Conservation (phyloP, 2,797 vertebrate genomes). For the Pterois miles region DNA sequence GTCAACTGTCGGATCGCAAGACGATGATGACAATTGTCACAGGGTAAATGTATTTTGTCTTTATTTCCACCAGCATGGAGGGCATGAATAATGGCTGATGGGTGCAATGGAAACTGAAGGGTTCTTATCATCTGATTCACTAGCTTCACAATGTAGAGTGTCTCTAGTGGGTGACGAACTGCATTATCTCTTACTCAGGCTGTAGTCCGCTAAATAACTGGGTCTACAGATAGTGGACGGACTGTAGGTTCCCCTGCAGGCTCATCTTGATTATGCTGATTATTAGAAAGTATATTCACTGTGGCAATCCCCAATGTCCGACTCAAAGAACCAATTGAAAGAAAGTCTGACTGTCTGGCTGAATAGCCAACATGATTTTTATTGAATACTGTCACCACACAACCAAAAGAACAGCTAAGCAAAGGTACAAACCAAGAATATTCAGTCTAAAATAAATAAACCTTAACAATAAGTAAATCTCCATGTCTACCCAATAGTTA, state of each 20-base stretch:
- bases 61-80: not conserved
- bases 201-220: not conserved
- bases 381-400: not conserved
- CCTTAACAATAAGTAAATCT: not conserved
- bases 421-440: not conserved
- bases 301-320: not conserved
- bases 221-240: not conserved
- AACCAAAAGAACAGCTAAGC: not conserved
- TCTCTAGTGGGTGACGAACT: not conserved
- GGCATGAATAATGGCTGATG: not conserved
- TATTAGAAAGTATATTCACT: not conserved
- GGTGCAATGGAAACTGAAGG: not conserved
- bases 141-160: not conserved
- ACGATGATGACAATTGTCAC: not conserved
- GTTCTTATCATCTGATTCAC: not conserved
- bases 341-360: not conserved
- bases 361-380: not conserved
- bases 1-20: not conserved
- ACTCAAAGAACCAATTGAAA: not conserved
- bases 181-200: not conserved
- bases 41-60: not conserved
- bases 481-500: not conserved
- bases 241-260: not conserved
- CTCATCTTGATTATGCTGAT: not conserved
- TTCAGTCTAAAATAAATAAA: not conserved